Evolutionary conservation across 1,140 invertebrate genomes (phyloP), one percentile per base, ranked within the genome.

Genomic region (Glossosoma conforme): DNA sequence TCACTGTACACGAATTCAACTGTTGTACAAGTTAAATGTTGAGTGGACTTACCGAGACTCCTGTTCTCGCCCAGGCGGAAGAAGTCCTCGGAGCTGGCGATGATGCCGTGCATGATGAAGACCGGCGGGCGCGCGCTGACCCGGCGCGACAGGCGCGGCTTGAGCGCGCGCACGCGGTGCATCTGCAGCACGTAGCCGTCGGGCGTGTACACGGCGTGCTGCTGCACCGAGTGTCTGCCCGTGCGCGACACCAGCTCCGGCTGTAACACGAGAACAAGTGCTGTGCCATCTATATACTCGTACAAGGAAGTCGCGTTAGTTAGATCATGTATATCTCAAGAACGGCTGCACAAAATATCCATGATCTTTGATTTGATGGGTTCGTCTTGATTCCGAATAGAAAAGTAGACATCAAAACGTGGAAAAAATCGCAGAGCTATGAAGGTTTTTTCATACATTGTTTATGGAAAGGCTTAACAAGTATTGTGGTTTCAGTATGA

Each of bases 21-120:
- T n/a, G n/a, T n/a, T n/a, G n/a, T n/a, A n/a, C n/a, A n/a, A n/a
- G n/a, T n/a, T n/a, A n/a, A n/a, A n/a, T n/a, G n/a, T n/a, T n/a
- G n/a, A n/a, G n/a, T n/a, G n/a, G n/a, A n/a, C 38, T 41, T 13
- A 41, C 38, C 38, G 15, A 41, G 9, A 41, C 38, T 41, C 38
- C 18, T 41, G 8, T 20, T 18, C 3, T 14, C 8, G 10, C 38
- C 38, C 38, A 41, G 15, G 9, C 38, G 11, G 3, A 41, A 4
- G 18, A 6, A 41, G 8, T 41, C 38, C 18, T 41, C 38, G 19
- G 14, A 8, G 38, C 38, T 41, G 10, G 3, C 14, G 6, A 15
- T 9, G 9, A 41, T 20, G 18, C 38, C 38, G 38, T 41, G 38
- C 14, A 41, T 19, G 9, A 41, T n/a, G 38, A 4, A 41, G 24